Evolutionary conservation across 2,888 invertebrate species (phyloP), one percentile per base, ranked within the genome.

Genomic region (Hetaerina titia): DNA sequence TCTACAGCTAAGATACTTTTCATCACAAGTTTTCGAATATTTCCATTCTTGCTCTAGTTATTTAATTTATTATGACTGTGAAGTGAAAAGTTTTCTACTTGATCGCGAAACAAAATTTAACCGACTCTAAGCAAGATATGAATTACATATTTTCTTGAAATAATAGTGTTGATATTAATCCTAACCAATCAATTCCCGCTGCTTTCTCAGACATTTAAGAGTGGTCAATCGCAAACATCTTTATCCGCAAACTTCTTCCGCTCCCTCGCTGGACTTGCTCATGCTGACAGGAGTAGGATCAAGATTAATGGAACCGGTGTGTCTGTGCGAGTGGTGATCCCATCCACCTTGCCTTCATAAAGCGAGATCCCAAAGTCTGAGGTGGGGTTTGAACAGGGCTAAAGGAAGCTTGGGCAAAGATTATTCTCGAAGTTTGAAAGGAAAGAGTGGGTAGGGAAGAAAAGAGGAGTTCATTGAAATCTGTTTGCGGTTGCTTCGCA

Each of bases 161-260:
- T 81, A 81, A 81, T 31, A 81, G 31, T 31, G 2, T 81, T 81
- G 81, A 81, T 31, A 31, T 81, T 13, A 13, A 81, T 81, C 81
- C 11, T 9, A 4, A 81, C 9, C 31, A 31, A 81, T 81, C 25
- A 31, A 81, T 81, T 25, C 31, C 31, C 81, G 81, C 25, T 11
- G 9, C 31, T 13, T 81, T 4, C 81, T 31, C 81, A 11, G 31
- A 31, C 13, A 69, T 9, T 69, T 81, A 45, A 13, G 81, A 81
- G 81, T 81, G 25, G 81, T 25, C 81, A 81, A 31, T 81, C 22
- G 81, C 25, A 31, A 81, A 81, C 81, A 81, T 81, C 81, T 81
- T 81, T 81, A 81, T 81, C 31, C 81, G 81, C 81, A 13, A 31
- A 4, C 81, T 81, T 81, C 81, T 81, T 81, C 25, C 31, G n/a